These are phyloP conservation scores for Thymelicus acteon DNA, from an alignment of 2,888 invertebrate species.

Conservation along the genomic window DNA sequence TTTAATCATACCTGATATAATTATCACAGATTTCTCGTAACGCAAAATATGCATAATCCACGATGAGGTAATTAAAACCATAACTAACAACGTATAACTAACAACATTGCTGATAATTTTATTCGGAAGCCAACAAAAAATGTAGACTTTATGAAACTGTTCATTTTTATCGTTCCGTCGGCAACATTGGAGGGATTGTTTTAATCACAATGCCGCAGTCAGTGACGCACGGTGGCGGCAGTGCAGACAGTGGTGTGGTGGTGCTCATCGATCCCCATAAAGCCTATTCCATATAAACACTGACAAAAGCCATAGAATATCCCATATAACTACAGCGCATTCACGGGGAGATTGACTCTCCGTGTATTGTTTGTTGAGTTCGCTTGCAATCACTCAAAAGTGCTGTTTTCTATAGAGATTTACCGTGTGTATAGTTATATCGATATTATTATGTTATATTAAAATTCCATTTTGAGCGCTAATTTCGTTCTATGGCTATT, in stretches of 20 bases:
- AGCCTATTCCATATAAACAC: slow-evolving; percentile 52
- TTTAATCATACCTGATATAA: too few species aligned
- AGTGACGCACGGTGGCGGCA: slow-evolving; percentile 7
- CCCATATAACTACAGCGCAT: slow-evolving; percentile 51
- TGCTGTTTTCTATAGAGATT: slow-evolving; percentile 63
- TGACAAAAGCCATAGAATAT: slow-evolving; percentile 52
- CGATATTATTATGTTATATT: slow-evolving; percentile 1
- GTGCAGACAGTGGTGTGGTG: slow-evolving; percentile 34
- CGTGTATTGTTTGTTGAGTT: slow-evolving; percentile 76
- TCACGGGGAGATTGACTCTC: slow-evolving; percentile 72
- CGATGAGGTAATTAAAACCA: too few species aligned
- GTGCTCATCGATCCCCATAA: slow-evolving; percentile 54
- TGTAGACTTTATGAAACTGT: background rate
- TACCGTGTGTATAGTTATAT: slow-evolving; percentile 6
- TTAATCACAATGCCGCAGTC: slow-evolving; percentile 33
- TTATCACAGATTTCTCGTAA: too few species aligned
- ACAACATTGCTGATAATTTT: background rate
- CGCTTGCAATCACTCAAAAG: slow-evolving; percentile 81
- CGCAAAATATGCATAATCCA: too few species aligned
- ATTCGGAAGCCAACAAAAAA: background rate
- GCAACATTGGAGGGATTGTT: slow-evolving; percentile 16
- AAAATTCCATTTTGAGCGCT: too few species aligned
- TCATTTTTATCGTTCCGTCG: slow-evolving; percentile 3
- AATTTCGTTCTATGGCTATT: too few species aligned
- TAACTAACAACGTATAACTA: too few species aligned